Conservation (phyloP, 2,888 invertebrate genomes). For the Synergus itoensis region DNA sequence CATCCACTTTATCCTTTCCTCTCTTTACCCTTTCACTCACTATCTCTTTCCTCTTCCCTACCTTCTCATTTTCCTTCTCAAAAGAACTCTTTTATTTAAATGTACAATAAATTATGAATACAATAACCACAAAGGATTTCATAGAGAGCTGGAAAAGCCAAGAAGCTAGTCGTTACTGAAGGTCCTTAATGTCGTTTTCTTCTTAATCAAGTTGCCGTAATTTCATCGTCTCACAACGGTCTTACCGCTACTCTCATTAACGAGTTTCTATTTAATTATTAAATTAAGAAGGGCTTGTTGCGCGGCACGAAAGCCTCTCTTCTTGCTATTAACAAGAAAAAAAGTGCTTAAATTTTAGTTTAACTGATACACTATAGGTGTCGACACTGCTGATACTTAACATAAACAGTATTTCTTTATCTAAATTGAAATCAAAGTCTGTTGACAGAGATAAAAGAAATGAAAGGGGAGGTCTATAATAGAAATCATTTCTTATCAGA, state of each 20-base stretch:
- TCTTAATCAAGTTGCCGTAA: conserved; percentile 31
- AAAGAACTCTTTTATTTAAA: background rate
- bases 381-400: background rate
- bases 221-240: background rate
- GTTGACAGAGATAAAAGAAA: background rate
- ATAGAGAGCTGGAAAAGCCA: conserved; percentile 16
- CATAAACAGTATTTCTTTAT: background rate
- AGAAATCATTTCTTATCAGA: background rate
- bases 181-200: conserved; percentile 15
- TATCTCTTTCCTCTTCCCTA: background rate
- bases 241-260: conserved; percentile 19
- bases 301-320: background rate
- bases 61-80: conserved; percentile 42
- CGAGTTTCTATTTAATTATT: conserved; percentile 12
- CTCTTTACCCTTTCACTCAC: background rate
- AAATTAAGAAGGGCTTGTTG: conserved; percentile 13
- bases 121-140: conserved; percentile 14
- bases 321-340: background rate
- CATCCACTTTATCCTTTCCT: background rate
- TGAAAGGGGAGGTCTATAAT: background rate
- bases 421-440: background rate
- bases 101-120: conserved; percentile 20
- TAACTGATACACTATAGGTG: background rate
- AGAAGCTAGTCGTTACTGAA: background rate
- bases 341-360: background rate